These are phyloP conservation scores for Drosophila subquinaria DNA, from an alignment of 2,888 invertebrate species.

Conservation along the genomic window DNA sequence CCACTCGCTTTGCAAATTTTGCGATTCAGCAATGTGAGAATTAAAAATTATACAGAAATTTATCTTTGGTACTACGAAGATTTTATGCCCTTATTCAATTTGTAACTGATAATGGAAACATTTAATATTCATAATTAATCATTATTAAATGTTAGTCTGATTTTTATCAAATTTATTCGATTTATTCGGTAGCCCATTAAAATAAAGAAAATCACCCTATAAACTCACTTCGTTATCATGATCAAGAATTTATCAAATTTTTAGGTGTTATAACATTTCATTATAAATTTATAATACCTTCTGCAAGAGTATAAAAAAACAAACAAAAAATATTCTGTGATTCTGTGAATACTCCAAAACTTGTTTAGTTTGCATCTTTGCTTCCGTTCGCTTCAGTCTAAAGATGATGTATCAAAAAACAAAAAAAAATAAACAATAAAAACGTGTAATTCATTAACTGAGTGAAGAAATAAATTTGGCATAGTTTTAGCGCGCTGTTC, in stretches of 20 bases:
- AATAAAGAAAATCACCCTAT: too few species aligned
- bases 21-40: constrained; percentile 43
- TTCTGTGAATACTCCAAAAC: constrained; percentile 23
- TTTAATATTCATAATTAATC: too few species aligned
- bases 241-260: too few species aligned
- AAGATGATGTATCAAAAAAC: not conserved
- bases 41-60: constrained; percentile 6
- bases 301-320: constrained; percentile 4
- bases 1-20: not conserved
- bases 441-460: constrained; percentile 6
- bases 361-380: constrained; percentile 43
- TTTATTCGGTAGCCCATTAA: too few species aligned
- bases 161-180: too few species aligned
- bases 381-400: constrained; percentile 8
- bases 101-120: too few species aligned
- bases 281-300: not conserved
- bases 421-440: too few species aligned
- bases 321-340: constrained; percentile 24
- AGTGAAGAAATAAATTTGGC: not conserved
- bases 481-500: not conserved
- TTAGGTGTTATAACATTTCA: too few species aligned
- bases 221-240: too few species aligned
- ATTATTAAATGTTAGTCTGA: too few species aligned
- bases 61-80: not conserved
- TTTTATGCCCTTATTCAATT: not conserved